phyloP scores from a whole-genome alignment of 1,140 invertebrate genomes.

The Thaumatotibia leucotreta region DNA sequence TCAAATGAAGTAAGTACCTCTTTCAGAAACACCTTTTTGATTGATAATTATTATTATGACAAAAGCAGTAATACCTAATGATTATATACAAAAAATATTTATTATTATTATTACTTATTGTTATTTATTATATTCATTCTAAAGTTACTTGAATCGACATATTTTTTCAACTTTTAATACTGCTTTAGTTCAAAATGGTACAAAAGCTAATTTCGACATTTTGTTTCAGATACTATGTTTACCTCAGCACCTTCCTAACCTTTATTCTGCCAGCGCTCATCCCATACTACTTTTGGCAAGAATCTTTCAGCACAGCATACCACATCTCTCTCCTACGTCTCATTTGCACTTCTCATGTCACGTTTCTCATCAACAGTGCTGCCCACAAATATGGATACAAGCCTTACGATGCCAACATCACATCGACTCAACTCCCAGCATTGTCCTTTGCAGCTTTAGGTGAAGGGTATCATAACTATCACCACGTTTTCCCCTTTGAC shows the following conservation, averaged over 20 bases:
- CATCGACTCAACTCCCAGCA: neutral
- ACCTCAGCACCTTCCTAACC: neutral
- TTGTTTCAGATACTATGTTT: neutral
- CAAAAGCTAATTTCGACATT: neutral
- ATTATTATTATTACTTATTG: no score
- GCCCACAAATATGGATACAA: slow-evolving; percentile 81
- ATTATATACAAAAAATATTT: no score
- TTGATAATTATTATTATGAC: no score
- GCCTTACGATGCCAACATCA: slow-evolving; percentile 80
- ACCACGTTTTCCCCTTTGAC: slow-evolving; percentile 88
- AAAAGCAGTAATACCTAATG: no score
- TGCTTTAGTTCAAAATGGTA: neutral
- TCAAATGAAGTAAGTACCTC: slow-evolving; percentile 74
- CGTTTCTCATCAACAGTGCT: slow-evolving; percentile 83
- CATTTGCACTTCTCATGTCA: slow-evolving; percentile 78
- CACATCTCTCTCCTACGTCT: slow-evolving; percentile 27
- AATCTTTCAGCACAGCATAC: neutral
- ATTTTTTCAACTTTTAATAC: no score
- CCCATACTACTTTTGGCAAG: neutral
- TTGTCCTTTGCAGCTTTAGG: neutral
- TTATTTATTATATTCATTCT: no score
- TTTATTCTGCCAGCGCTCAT: neutral
- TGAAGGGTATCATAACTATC: slow-evolving; percentile 81
- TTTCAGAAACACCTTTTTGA: neutral
- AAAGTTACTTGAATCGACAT: no score